Evolutionary conservation across 2,888 invertebrate species (phyloP), one percentile per base, ranked within the genome.

Genomic region (Rambutsinella grinnellia): DNA sequence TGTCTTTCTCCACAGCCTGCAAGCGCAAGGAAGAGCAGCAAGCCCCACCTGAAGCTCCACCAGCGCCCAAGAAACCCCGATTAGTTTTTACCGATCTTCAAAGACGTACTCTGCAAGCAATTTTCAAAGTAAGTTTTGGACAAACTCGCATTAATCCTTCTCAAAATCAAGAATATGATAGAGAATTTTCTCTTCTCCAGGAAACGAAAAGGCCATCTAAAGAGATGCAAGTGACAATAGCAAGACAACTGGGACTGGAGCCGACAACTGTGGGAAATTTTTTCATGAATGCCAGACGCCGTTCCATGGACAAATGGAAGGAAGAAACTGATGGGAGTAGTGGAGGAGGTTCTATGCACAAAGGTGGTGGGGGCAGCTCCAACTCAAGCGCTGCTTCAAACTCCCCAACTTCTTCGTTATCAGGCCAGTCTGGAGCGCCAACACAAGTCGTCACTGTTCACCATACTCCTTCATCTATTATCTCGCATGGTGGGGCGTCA

Each of bases 81-180:
- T 93, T 99, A 89, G 99, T 99, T 89, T 99, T 99, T 92, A 99
- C 99, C 87, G 99, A 99, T 90, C 95, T 99, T 87, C 99, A 99
- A 91, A 93, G 99, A 88, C 94, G 99, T 90, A 99, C 99, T 87
- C 93, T 99, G 88, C 98, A 99, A 92, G 99, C 98, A 90, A 99
- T 99, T 92, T 99, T 99, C 93, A 99, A 99, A 92, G 96, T 96
- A 88, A 51, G 19, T 10, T 19, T 51, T 51, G n/a, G 19, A 51
- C n/a, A 51, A n/a, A 51, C 6, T 51, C 6, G n/a, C 6, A 36
- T 13, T 8, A 13, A 36, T 36, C 13, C 13, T 36, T n/a, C n/a
- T n/a, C n/a, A n/a, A n/a, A n/a, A n/a, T n/a, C n/a, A 24, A 26
- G 21, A 36, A 60, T 60, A n/a, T n/a, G 8, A 10, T 60, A 46